Base-by-base conservation (phyloP, 2,888 invertebrate genomes). In the Drosophila putrida region DNA sequence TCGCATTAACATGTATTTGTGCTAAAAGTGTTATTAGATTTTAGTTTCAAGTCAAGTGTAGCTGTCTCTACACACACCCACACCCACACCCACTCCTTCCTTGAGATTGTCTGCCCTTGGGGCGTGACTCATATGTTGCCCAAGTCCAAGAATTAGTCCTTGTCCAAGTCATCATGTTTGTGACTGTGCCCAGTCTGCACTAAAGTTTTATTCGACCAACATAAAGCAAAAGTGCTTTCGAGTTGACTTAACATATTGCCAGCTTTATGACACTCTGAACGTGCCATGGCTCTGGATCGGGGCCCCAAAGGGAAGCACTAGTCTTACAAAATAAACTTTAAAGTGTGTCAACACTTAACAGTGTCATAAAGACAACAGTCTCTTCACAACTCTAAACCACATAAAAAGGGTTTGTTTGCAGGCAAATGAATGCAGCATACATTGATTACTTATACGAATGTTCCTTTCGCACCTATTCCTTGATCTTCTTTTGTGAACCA, bases 21-120 rank as follows among this genome's bases (percentile, higher is more conserved):
- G 88, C 88, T 87, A 89, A 87, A 87, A 87, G 88, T 89, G 86
- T 88, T 87, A 85, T 87, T 88, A 87, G 87, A 84, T 89, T 88
- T 89, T 85, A 89, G 89, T 85, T 88, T 85, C 80, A 80, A 84
- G 82, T 88, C 83, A 88, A 84, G 82, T 84, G 88, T 71, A 75
- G 71, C 46, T 69, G 57, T 44, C 47, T 47, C 9, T n/a, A 25
- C 35, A 46, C 25, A 43, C 41, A 46, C 27, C 15, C 50, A 0
- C 39, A 27, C 10, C 33, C 25, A 43, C 41, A 46, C 27, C 15
- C 50, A 0, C 39, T 31, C 10, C 33, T 9, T 35, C 39, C 27
- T 8, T 57, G 20, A 8, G 13, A 25, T 20, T 38, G 35, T 28
- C 38, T 54, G 35, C 54, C 78, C 60, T 62, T 54, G 51, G 55